phyloP scores from a whole-genome alignment of 2,888 invertebrate genomes.

The Germaria angustata region DNA sequence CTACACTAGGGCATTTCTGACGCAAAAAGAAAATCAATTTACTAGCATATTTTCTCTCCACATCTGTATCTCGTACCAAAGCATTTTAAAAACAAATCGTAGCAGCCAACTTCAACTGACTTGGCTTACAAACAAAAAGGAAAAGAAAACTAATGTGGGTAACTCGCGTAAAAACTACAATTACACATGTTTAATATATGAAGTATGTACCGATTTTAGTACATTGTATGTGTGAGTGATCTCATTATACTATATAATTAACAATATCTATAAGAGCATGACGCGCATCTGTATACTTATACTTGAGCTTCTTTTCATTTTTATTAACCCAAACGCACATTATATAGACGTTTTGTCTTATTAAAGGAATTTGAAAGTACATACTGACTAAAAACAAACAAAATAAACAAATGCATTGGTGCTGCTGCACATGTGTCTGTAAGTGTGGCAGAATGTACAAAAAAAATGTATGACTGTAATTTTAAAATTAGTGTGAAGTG shows the following conservation, averaged over 20 bases:
- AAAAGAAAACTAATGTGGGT: not conserved
- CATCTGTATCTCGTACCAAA: not conserved
- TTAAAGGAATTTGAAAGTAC: conserved; percentile 25
- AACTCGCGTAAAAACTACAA: not conserved
- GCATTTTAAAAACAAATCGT: not conserved
- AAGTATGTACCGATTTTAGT: not conserved
- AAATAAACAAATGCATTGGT: conserved; percentile 1
- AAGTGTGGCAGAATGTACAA: conserved; percentile 18
- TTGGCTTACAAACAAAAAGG: not conserved
- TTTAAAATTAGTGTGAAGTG: conserved; percentile 50
- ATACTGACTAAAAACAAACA: not conserved
- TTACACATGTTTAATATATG: conserved; percentile 10
- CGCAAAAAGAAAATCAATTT: no score
- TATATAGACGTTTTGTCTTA: not conserved
- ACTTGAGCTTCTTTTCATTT: not conserved
- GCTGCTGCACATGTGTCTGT: conserved; percentile 11
- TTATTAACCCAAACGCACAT: not conserved
- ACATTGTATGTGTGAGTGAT: conserved; percentile 40
- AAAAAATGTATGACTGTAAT: conserved; percentile 14
- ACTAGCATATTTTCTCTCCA: not conserved
- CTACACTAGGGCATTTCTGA: no score
- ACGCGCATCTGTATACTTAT: not conserved
- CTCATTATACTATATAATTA: conserved; percentile 48
- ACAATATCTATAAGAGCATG: conserved; percentile 46
- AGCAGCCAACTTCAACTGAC: not conserved